A percentile compares a stretch with the other conserved stretches of the same genome.
Evolutionary conservation across 2,797 vertebrate genomes (phyloP).

Genomic region (Rhinophrynus dorsalis): DNA sequence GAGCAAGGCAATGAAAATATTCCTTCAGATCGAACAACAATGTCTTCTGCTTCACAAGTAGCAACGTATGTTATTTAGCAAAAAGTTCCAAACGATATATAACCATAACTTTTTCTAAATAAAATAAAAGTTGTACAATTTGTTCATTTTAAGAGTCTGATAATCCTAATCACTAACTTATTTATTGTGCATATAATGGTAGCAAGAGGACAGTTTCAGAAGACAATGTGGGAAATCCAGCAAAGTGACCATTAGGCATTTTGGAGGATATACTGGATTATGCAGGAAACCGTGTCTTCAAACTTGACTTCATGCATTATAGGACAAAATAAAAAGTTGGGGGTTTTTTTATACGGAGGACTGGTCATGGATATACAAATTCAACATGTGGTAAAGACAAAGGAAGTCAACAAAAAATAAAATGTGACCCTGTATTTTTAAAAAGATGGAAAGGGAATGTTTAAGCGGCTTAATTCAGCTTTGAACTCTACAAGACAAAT

Average conservation of each 20-base stretch:
- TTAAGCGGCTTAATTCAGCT: background rate
- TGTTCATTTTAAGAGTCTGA: background rate
- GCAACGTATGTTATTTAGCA: background rate
- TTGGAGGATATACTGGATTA: background rate
- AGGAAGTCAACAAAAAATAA: too few species aligned
- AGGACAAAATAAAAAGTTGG: too few species aligned
- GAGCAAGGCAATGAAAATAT: background rate
- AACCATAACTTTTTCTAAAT: too few species aligned
- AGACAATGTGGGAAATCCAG: background rate
- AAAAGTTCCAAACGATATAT: background rate
- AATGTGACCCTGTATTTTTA: slow-evolving; percentile 5
- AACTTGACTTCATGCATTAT: too few species aligned
- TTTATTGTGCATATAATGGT: background rate
- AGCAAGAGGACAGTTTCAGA: background rate
- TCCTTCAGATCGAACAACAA: background rate
- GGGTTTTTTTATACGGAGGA: too few species aligned
- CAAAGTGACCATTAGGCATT: background rate
- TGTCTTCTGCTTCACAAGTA: background rate
- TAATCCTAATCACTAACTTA: background rate
- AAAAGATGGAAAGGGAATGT: background rate
- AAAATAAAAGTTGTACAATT: too few species aligned
- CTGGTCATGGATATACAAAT: too few species aligned
- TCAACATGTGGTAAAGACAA: too few species aligned
- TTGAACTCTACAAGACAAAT: background rate
- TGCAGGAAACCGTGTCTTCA: background rate